phyloP scores from a whole-genome alignment of 1,140 invertebrate species.

The Monomorium pharaonis region DNA sequence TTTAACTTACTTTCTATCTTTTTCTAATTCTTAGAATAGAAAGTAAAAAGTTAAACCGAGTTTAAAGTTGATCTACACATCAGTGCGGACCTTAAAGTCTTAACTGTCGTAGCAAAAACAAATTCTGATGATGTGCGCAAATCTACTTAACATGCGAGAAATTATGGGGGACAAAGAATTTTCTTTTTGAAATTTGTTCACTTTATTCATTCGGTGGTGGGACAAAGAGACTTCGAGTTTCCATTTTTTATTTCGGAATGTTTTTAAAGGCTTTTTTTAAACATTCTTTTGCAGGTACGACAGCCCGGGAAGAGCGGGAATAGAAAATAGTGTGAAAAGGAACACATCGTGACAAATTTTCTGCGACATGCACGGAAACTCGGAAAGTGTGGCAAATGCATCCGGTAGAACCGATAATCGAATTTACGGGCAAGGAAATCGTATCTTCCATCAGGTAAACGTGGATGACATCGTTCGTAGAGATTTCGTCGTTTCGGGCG shows the following conservation, averaged over 20 bases:
- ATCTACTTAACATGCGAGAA: not conserved
- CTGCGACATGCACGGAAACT: not conserved
- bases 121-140: not conserved
- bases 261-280: not conserved
- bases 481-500: conserved; percentile 53
- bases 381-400: not conserved
- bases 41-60: too few relatives aligned
- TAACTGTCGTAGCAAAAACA: not conserved
- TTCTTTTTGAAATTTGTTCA: not conserved
- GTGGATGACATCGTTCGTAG: not conserved
- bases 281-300: not conserved
- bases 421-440: not conserved
- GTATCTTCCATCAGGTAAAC: not conserved
- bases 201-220: not conserved
- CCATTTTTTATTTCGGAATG: not conserved
- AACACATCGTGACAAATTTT: not conserved
- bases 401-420: conserved; percentile 7
- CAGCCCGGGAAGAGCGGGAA: not conserved
- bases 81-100: not conserved
- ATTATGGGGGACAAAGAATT: not conserved
- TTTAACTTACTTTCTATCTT: too few relatives aligned
- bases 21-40: too few relatives aligned
- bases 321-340: not conserved
- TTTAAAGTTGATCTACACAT: too few relatives aligned
- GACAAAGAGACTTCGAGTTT: not conserved